Base-by-base conservation (phyloP, 35 echinoderm and acorn worm genomes). In the Ptychodera flava region DNA sequence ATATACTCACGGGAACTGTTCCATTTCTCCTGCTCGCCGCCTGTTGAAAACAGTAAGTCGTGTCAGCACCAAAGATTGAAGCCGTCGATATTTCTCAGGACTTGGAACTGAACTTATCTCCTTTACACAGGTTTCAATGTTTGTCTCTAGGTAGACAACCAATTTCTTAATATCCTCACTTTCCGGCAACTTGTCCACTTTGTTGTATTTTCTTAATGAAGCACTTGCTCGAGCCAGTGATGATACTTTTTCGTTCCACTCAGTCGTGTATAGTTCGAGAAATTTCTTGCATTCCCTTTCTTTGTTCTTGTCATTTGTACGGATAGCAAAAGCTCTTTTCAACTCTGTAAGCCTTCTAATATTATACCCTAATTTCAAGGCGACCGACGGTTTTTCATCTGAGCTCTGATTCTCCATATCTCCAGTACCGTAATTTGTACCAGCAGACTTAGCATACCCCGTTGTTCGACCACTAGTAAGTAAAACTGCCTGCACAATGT, bases 191-290 rank as follows among this genome's bases (percentile, higher is more conserved):
- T 90, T 82, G 28, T 30, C 33, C 32, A 85, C 88, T 35, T 90
- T 85, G 16, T 90, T 82, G 78, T 31, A 85, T 75, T 90, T 90
- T 14, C 88, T 0, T 80, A 84, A 15, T 77, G 88, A 52, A 1
- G 85, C 78, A 28, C 30, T 85, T 1, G 16, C 34, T 27, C 84
- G 45, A 64, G 64, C 82, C 78, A 84, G 38, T 33, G 36, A 75
- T 35, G 82, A 85, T 34, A 85, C 75, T 36, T 90, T 29, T 34
- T 90, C 88, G 34, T 81, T 45, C 89, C 88, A 90, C 78, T 90
- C 88, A 33, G 88, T 35, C 16, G 84, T 77, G 52, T 90, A 85
- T 32, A 85, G 33, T 28, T 29, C 78, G 31, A 90, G 30, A 33
- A 90, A 90, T 16, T 35, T 77, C 31, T 90, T 85, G 29, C 81